Evolutionary conservation across 2,113 vertebrate species (phyloP).

Genomic region (Larimichthys polyactis): DNA sequence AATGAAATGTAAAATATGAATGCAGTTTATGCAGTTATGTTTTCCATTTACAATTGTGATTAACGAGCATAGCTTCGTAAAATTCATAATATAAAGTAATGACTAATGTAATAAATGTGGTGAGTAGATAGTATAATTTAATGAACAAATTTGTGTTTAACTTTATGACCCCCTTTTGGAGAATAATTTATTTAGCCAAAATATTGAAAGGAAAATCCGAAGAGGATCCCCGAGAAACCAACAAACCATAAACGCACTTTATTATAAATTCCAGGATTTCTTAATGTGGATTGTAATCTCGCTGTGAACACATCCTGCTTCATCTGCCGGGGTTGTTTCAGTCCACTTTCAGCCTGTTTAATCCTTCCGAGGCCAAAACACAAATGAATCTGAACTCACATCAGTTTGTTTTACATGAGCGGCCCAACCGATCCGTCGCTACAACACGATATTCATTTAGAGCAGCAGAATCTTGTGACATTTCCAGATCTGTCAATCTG

Average conservation of each 20-base stretch:
- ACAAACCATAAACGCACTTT: background rate
- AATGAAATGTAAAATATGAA: background rate
- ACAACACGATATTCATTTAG: slow-evolving; percentile 8
- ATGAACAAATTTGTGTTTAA: background rate
- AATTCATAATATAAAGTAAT: background rate
- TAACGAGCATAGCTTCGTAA: background rate
- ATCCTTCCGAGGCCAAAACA: slow-evolving; percentile 34
- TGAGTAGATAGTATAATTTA: background rate
- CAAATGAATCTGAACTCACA: slow-evolving; percentile 30
- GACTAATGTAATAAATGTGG: background rate
- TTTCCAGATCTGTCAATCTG: slow-evolving; percentile 27
- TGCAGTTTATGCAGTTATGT: background rate
- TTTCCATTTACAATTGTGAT: slow-evolving; percentile 1
- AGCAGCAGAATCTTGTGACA: slow-evolving; percentile 17
- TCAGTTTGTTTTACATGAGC: slow-evolving; percentile 1
- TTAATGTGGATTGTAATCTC: slow-evolving; percentile 2
- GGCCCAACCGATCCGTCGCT: background rate
- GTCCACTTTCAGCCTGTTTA: slow-evolving; percentile 9
- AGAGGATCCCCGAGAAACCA: background rate
- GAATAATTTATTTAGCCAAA: background rate
- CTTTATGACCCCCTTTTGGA: background rate
- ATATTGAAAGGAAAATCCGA: background rate
- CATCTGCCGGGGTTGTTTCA: slow-evolving; percentile 11
- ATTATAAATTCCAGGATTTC: background rate
- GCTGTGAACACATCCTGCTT: slow-evolving; percentile 12